Evolutionary conservation across 2,888 invertebrate species (phyloP), one percentile per base, ranked within the genome.

Genomic region (Rapana venosa): DNA sequence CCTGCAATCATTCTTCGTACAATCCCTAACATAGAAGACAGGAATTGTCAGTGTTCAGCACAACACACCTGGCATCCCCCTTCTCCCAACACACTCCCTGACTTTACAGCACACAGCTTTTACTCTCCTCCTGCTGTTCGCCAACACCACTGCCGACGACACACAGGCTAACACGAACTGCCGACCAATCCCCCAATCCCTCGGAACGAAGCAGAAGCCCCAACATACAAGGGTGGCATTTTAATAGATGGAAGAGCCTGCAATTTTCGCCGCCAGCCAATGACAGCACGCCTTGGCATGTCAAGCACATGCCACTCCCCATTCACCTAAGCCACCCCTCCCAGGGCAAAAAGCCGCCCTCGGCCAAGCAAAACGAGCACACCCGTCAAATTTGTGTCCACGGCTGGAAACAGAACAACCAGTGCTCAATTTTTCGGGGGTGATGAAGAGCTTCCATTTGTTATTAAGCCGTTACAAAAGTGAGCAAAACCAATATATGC

Each of bases 221-320:
- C 17, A 61, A 79, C 15, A 32, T 35, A 35, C 32, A 22, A 15
- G 79, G 79, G 79, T 11, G 79, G 32, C 79, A 79, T 35, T 79
- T 35, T 35, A 35, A 35, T 15, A 79, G 79, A 79, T 79, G 79
- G 79, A 79, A 79, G 79, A 79, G 79, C 79, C 79, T 20, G 35
- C 32, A 32, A n/a, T 22, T 79, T 35, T 32, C 79, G 15, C 79
- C 20, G 5, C 4, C 32, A 79, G 35, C 79, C 79, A 79, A 79
- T 79, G 32, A 35, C 79, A 79, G 79, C 79, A 1, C 32, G 79
- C 79, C 15, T 32, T 15, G 13, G 79, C 79, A 79, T 79, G 79
- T 79, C 79, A 79, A 20, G 32, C 79, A 22, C 79, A 79, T 20
- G 79, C 79, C 79, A 79, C 79, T 79, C 79, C 79, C 79, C 79